Base-by-base conservation (phyloP, 2,888 invertebrate species). In the Rhyacophila evoluta region DNA sequence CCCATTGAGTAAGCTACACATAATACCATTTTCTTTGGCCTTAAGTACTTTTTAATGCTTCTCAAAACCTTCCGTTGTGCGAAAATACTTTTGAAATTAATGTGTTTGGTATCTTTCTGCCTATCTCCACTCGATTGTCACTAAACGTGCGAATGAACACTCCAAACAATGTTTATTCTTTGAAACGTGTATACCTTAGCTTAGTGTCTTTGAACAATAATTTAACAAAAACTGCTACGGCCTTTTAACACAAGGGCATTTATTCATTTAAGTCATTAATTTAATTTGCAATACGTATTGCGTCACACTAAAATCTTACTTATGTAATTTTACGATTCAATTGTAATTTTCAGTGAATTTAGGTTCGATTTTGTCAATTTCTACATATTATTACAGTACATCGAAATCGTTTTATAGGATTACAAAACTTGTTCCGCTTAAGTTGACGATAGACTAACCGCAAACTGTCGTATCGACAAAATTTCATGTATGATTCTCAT, bases 11-110 rank as follows among this genome's bases (percentile, higher is more conserved):
- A 55, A 10, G 55, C 15, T n/a, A n/a, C n/a, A 55, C 19, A 15
- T 55, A 55, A 55, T n/a, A 4, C 15, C 19, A 41, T 19, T 55
- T 19, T 55, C 55, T 55, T 19, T 19, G 55, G 55, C 55, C 55
- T 55, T 55, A 55, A 55, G 55, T 19, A 55, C 15, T 55, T 55
- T 55, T 55, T 55, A 55, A 55, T 55, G 55, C 19, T 55, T 55
- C 55, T 55, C 2, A 8, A 55, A 55, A 55, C 55, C 55, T 55
- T 55, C 25, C 12, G 55, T 19, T 55, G 55, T 55, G 55, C 55
- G 55, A 55, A 55, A 19, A 55, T 19, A 25, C 15, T 55, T 25
- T 55, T 55, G 1, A 55, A 55, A 55, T n/a, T n/a, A n/a, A n/a
- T 19, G 19, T 8, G 15, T 15, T 19, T 55, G 6, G 29, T 33